Evolutionary conservation across 2,888 invertebrate genomes (phyloP).

Genomic region (Ischnus inquisitorius): DNA sequence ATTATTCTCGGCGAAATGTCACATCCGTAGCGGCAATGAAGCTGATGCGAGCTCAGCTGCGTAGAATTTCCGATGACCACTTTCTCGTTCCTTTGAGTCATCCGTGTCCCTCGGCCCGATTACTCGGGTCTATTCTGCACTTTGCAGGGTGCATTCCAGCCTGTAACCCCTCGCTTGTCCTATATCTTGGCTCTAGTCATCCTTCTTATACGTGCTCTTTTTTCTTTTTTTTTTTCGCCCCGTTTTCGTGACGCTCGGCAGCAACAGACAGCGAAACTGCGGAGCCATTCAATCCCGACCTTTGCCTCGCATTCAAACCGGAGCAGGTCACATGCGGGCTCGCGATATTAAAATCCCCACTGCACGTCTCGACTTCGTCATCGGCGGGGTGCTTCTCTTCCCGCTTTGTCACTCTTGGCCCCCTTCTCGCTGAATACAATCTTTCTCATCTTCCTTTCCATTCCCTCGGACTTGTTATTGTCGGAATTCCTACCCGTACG

Average conservation of each 20-base stretch:
- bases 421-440: neutral
- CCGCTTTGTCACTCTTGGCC: neutral
- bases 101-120: slow-evolving; percentile 1
- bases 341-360: slow-evolving; percentile 14
- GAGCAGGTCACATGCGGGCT: slow-evolving; percentile 46
- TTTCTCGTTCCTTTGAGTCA: neutral
- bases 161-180: slow-evolving; percentile 31
- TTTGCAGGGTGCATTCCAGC: slow-evolving; percentile 57
- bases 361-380: neutral
- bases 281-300: slow-evolving; percentile 61
- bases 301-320: slow-evolving; percentile 50
- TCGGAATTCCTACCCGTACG: too few relatives aligned
- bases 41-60: neutral
- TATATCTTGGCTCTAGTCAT: slow-evolving; percentile 22
- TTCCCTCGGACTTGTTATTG: too few relatives aligned
- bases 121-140: slow-evolving; percentile 9
- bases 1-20: too few relatives aligned
- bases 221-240: slow-evolving; percentile 16
- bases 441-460: neutral
- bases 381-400: slow-evolving; percentile 12
- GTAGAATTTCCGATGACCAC: slow-evolving; percentile 7
- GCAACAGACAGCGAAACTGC: slow-evolving; percentile 5
- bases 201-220: neutral
- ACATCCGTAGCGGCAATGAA: neutral
- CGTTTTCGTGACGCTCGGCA: neutral